phyloP scores from a whole-genome alignment of 2,113 vertebrate genomes.

The Ameiurus melas region DNA sequence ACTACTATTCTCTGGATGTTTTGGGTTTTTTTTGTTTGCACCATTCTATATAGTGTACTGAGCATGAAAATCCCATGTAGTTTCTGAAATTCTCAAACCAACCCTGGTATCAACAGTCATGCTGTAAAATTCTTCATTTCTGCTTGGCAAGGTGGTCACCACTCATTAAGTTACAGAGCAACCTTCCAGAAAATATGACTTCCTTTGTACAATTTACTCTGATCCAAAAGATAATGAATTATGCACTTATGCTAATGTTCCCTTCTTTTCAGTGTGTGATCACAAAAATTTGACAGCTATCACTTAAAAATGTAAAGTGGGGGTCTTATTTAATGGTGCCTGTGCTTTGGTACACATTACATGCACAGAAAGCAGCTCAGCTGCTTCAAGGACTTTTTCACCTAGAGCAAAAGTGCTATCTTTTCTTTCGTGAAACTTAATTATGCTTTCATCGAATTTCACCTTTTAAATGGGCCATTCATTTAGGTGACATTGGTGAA shows the following conservation, averaged over 20 bases:
- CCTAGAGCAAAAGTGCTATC: conserved; percentile 44
- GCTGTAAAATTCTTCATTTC: not conserved
- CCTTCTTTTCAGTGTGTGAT: conserved; percentile 44
- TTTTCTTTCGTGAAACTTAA: conserved; percentile 51
- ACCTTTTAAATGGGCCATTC: conserved; percentile 18
- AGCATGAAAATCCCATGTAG: not conserved
- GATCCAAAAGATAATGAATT: conserved; percentile 50
- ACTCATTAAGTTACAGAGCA: conserved; percentile 53
- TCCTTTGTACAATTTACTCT: conserved; percentile 60
- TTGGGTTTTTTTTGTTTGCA: not conserved
- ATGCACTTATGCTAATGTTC: conserved; percentile 50
- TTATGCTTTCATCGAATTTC: conserved; percentile 50
- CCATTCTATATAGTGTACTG: not conserved
- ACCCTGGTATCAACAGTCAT: not conserved
- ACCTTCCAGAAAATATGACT: conserved; percentile 64
- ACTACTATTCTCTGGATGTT: not conserved
- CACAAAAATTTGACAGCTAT: conserved; percentile 25
- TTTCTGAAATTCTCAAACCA: not conserved
- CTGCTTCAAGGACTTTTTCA: conserved; percentile 49
- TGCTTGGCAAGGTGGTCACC: conserved; percentile 52
- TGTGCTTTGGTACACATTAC: conserved; percentile 35
- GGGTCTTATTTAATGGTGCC: conserved; percentile 43
- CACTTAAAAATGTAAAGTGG: conserved; percentile 30
- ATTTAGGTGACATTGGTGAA: conserved; percentile 47
- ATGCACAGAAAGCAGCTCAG: conserved; percentile 43